Evolutionary conservation across 2,888 invertebrate genomes (phyloP).

Genomic region (Pedicia rivosa): DNA sequence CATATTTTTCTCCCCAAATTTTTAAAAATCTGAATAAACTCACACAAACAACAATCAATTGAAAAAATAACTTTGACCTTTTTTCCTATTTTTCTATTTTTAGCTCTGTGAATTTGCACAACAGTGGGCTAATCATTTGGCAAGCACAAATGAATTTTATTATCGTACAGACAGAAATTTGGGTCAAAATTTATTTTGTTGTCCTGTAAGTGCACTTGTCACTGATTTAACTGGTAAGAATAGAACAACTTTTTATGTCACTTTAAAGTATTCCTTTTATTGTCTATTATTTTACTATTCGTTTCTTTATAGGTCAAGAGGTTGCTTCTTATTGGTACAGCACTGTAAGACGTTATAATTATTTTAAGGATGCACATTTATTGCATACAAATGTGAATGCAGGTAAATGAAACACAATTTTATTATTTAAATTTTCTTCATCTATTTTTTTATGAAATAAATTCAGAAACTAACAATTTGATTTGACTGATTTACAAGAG

Average conservation of each 20-base stretch:
- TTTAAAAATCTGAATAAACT: too few species aligned
- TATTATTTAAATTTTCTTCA: too few species aligned
- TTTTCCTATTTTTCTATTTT: conserved; percentile 17
- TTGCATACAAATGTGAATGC: conserved; percentile 65
- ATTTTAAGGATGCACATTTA: conserved; percentile 52
- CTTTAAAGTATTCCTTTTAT: background rate
- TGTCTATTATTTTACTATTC: background rate
- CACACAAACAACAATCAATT: too few species aligned
- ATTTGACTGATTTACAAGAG: too few species aligned
- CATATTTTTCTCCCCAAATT: too few species aligned
- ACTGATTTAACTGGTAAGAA: conserved; percentile 47
- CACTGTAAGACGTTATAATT: conserved; percentile 58
- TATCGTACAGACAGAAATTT: conserved; percentile 61
- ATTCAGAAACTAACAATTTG: too few species aligned
- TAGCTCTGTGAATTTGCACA: conserved; percentile 68
- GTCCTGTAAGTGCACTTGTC: conserved; percentile 48
- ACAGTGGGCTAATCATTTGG: conserved; percentile 76
- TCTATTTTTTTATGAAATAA: too few species aligned
- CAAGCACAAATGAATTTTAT: conserved; percentile 62
- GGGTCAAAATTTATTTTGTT: conserved; percentile 65
- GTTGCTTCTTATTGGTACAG: conserved; percentile 71
- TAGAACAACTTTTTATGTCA: background rate
- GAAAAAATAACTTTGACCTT: too few species aligned
- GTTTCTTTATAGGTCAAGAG: conserved; percentile 46
- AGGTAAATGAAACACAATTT: too few species aligned